Percentiles rank a stretch among this genome's conserved stretches.
Conservation (phyloP, 2,888 invertebrate species). For the Drosophila neotestacea region DNA sequence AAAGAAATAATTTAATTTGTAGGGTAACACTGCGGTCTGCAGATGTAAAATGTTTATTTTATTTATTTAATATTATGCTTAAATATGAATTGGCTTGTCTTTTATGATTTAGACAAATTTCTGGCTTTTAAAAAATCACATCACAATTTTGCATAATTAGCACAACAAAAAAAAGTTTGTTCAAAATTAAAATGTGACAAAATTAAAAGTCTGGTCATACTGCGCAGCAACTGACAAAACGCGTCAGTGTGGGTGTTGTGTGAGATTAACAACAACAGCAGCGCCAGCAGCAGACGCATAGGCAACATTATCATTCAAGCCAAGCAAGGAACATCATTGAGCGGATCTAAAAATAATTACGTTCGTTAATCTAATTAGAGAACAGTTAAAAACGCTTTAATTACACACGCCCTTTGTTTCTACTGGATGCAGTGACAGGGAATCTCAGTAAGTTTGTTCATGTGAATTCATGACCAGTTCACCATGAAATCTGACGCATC, state of each 20-base stretch:
- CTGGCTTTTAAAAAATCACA: neutral
- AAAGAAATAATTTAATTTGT: neutral
- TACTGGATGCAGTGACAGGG: conserved; percentile 12
- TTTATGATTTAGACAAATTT: neutral
- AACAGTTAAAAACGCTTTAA: conserved; percentile 6
- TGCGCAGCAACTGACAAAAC: conserved; percentile 9
- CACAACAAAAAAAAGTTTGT: neutral
- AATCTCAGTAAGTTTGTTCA: conserved; percentile 4
- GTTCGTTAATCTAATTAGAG: conserved; percentile 52
- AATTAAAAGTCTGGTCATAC: conserved; percentile 31
- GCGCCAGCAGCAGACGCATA: neutral
- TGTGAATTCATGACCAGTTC: conserved; percentile 35
- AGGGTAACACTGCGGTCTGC: conserved; percentile 4
- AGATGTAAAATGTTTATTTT: neutral
- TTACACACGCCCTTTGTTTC: neutral
- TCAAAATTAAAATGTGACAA: conserved; percentile 5
- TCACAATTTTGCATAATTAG: neutral
- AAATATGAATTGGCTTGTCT: neutral
- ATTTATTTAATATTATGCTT: neutral
- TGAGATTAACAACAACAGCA: conserved; percentile 22
- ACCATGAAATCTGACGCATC: conserved; percentile 49
- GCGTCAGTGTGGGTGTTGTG: conserved; percentile 7
- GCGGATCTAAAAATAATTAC: conserved; percentile 55
- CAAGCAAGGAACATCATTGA: conserved; percentile 7
- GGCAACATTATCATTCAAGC: conserved; percentile 1